Evolutionary conservation across 2,888 invertebrate species (phyloP), one percentile per base, ranked within the genome.

Genomic region (Sicus ferrugineus): DNA sequence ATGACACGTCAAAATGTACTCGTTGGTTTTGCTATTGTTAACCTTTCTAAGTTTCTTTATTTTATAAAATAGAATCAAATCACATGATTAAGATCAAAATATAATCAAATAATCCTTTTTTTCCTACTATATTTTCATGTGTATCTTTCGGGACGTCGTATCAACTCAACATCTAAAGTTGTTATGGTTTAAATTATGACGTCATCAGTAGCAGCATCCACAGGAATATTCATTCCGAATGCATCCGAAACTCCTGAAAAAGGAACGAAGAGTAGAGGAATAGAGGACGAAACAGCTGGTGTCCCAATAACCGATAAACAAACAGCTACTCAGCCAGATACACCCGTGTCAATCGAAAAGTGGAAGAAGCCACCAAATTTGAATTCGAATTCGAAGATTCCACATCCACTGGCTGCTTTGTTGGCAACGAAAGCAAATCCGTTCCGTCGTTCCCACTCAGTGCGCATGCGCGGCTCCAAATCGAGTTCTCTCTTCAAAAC

Each of bases 381-480:
- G 66, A 73, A 69, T n/a, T 54, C 71, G 65, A 77, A 77, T 75
- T 79, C 79, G 72, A 77, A 77, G 75, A 76, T 78, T 71, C 80
- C 77, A 70, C 75, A 75, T 65, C 76, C 76, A 28, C 73, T 77
- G 19, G 73, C 77, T 64, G 75, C 76, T 34, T 77, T 73, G 9
- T 59, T 62, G 31, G 67, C 65, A 58, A 69, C 68, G 62, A 74
- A 76, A 21, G 69, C 71, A 65, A 76, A 79, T 75, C 75, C 85
- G 79, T 88, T 91, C 83, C 89, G 89, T 74, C 90, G 91, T 82
- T 88, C 90, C 77, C 87, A 88, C 69, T 90, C 91, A 83, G 83
- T 91, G 89, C 90, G 91, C 80, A 82, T 91, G 89, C 90, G 90
- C 85, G 90, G 89, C 80, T 89, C 79, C 67, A 81, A 83, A 73